These are phyloP conservation scores for Tribolium freemani DNA, from an alignment of 2,888 invertebrate species.

Conservation along the genomic window DNA sequence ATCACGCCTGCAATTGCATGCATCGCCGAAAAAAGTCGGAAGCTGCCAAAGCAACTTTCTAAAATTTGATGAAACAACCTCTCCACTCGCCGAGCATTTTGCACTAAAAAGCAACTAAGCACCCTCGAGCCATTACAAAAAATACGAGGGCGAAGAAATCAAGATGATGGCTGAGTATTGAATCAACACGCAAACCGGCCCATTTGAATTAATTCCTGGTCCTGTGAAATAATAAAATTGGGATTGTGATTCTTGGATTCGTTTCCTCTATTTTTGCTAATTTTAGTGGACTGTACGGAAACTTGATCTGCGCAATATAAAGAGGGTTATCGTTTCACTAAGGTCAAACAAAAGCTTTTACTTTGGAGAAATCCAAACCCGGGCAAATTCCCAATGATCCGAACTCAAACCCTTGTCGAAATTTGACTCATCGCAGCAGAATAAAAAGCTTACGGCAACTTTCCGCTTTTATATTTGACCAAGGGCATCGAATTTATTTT, in stretches of 20 bases:
- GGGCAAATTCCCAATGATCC: slow-evolving; percentile 10
- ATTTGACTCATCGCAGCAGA: slow-evolving; percentile 15
- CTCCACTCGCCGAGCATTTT: slow-evolving; percentile 33
- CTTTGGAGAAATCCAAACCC: slow-evolving; percentile 7
- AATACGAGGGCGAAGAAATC: slow-evolving; percentile 25
- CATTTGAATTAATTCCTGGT: not conserved
- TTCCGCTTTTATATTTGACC: not conserved
- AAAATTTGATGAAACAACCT: slow-evolving; percentile 28
- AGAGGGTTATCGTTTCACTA: slow-evolving; percentile 21
- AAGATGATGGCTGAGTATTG: not conserved
- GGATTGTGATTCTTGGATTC: too few relatives aligned
- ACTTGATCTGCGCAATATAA: slow-evolving; percentile 28
- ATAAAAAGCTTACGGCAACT: not conserved
- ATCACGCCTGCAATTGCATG: slow-evolving; percentile 32
- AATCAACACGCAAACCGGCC: slow-evolving; percentile 9
- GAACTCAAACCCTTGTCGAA: slow-evolving; percentile 6
- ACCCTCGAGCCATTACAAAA: slow-evolving; percentile 31
- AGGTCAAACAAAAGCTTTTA: slow-evolving; percentile 26
- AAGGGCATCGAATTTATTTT: not conserved
- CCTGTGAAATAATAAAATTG: too few relatives aligned
- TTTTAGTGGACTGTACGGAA: not conserved
- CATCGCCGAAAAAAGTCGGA: not conserved
- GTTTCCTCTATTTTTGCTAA: too few relatives aligned
- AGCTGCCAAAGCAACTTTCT: slow-evolving; percentile 6
- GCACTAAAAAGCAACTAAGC: slow-evolving; percentile 33